Evolutionary conservation across 2,888 invertebrate genomes (phyloP), one percentile per base, ranked within the genome.

Genomic region (Siphonodentalium dalli): DNA sequence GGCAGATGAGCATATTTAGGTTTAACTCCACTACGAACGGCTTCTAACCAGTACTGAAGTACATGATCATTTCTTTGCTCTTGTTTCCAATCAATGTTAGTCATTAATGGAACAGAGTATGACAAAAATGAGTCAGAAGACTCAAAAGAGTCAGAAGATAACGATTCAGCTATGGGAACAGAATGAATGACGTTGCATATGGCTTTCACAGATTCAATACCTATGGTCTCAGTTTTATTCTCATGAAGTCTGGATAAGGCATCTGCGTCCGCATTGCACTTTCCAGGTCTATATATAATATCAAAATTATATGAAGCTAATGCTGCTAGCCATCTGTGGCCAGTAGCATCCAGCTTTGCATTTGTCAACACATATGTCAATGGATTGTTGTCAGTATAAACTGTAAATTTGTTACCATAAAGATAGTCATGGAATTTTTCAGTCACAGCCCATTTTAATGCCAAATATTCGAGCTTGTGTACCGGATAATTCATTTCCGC

Each of bases 341-440:
- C 60, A 39, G 60, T 63, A 6, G 58, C 48, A 39, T 65, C 63
- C 23, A 63, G 27, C 18, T 56, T 52, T 11, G 60, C 65, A 13
- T 43, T 37, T 27, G 58, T 49, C 9, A 63, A 34, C 6, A 61
- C 61, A 37, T 61, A 54, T 6, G 60, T 58, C 2, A 65, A 26
- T 20, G 63, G 63, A 24, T 64, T 64, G 33, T 61, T 59, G 34
- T 63, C 63, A 9, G 61, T 59, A 5, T 45, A 31, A 11, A 63
- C 56, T 9, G 43, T 40, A 31, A 61, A 62, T 1, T 34, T 23
- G 48, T 31, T 42, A 8, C 44, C 50, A 18, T 49, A 55, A 15
- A 58, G 28, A 31, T 50, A 57, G 24, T 59, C 59, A 6, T 45
- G 40, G 45, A 54, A 57, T 24, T 57, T 62, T 33, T 55, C 52